Conservation (phyloP, 2,113 vertebrate genomes). For the Eclectus roratus region DNA sequence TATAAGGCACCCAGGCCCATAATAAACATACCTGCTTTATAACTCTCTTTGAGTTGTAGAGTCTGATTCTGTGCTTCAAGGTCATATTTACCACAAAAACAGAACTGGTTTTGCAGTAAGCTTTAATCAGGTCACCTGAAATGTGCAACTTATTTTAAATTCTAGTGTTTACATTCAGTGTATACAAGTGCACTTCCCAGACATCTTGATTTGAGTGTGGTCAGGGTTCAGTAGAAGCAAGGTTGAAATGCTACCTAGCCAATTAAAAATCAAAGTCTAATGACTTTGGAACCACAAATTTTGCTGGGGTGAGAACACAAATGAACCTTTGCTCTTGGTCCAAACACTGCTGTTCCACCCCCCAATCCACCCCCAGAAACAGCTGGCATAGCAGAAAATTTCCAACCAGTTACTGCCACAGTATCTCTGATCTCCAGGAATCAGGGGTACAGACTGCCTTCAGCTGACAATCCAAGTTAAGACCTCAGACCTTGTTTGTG, state of each 20-base stretch:
- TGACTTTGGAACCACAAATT: background rate
- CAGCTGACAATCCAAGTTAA: background rate
- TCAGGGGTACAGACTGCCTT: background rate
- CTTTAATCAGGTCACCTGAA: background rate
- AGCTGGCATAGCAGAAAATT: slow-evolving; percentile 12
- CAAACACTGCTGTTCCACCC: background rate
- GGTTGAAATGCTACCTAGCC: background rate
- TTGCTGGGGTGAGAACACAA: background rate
- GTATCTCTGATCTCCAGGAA: background rate
- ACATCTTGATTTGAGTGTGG: background rate
- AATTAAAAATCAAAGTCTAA: background rate
- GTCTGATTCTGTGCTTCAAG: background rate
- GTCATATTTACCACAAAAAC: background rate
- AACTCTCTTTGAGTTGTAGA: no score
- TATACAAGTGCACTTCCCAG: background rate
- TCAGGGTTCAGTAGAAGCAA: background rate
- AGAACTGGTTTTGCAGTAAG: background rate
- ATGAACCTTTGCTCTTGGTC: slow-evolving; percentile 38
- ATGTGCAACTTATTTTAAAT: background rate
- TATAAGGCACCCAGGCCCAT: no score
- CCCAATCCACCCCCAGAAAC: background rate
- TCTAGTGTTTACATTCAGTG: background rate
- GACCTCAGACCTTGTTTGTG: background rate
- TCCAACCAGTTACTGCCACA: background rate
- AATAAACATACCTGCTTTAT: no score